Evolutionary conservation across 2,113 vertebrate species (phyloP), one percentile per base, ranked within the genome.

Genomic region (Lonchura striata): DNA sequence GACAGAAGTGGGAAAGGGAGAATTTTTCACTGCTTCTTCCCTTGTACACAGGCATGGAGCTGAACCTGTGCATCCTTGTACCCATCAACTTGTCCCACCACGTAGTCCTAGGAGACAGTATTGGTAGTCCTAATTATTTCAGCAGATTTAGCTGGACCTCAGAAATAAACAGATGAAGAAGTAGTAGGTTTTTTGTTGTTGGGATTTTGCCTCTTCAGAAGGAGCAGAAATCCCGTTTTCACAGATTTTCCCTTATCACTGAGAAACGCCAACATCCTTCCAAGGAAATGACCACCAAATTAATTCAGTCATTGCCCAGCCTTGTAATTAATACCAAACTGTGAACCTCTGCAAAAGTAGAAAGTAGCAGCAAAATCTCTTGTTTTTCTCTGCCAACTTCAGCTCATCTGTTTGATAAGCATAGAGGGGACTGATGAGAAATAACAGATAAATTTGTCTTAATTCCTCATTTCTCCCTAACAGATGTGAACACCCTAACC

Each of bases 231-330:
- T 64, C 11, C 49, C 15, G 3, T 35, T 76, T 20, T 31, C 41
- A 39, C 7, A 8, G 5, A 23, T 64, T 93, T 49, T 28, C 8
- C n/a, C 23, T 63, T 57, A 16, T 19, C 13, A 2, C 13, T 31
- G 25, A 23, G 18, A 47, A 76, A 61, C 6, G 2, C 3, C 0
- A 0, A 23, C 0, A 1, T 20, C 25, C 15, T 92, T 66, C 35
- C 42, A 54, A 75, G 37, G 25, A 84, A 56, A 65, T 19, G 49
- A 9, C 7, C 74, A 37, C 13, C 41, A n/a, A 70, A 78, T 11
- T 13, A 7, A 44, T 49, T 50, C 44, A 37, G 10, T 59, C 4
- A 8, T 64, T 64, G 17, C 11, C 25, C n/a, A 82, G 37, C 42
- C 56, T 78, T 3, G 1, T 31, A 57, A 41, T 66, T 79, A 59